Evolutionary conservation across 2,888 invertebrate genomes (phyloP).

Genomic region (Drosophila recens): DNA sequence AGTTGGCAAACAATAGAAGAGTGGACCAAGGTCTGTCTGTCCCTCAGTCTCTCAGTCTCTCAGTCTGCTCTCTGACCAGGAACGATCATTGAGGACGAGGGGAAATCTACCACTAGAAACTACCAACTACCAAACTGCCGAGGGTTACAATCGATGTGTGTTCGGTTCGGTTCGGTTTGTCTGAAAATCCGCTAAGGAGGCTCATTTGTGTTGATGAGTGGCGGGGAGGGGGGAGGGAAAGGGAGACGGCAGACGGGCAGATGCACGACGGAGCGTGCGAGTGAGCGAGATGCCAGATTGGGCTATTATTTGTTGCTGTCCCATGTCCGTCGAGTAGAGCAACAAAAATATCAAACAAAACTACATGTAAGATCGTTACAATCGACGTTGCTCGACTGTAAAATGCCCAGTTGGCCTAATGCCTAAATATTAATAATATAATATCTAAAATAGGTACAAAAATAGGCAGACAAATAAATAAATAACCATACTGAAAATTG

Average conservation of each 20-base stretch:
- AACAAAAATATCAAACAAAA: background rate
- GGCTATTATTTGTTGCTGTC: constrained; percentile 1
- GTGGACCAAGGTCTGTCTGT: constrained; percentile 11
- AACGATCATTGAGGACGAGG: constrained; percentile 6
- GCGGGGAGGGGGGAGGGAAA: background rate
- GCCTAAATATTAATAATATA: background rate
- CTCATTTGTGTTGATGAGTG: constrained; percentile 52
- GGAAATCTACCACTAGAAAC: constrained; percentile 25
- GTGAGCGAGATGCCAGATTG: constrained; percentile 1
- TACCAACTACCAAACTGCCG: background rate
- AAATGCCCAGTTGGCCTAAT: background rate
- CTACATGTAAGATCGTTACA: background rate
- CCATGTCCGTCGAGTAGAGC: background rate
- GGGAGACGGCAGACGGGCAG: background rate
- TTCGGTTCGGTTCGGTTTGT: background rate
- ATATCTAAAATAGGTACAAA: background rate
- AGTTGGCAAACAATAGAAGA: constrained; percentile 41
- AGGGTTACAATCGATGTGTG: constrained; percentile 22
- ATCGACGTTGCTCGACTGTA: background rate
- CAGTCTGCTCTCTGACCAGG: constrained; percentile 2
- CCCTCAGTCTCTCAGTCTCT: background rate
- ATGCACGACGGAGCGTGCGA: background rate
- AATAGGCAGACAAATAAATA: too few relatives aligned
- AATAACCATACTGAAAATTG: too few relatives aligned
- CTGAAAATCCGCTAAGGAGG: constrained; percentile 58